A percentile compares a stretch with the other conserved stretches of the same genome.
phyloP scores from a whole-genome alignment of 2,888 invertebrate species.

The Cheilosia urbana region DNA sequence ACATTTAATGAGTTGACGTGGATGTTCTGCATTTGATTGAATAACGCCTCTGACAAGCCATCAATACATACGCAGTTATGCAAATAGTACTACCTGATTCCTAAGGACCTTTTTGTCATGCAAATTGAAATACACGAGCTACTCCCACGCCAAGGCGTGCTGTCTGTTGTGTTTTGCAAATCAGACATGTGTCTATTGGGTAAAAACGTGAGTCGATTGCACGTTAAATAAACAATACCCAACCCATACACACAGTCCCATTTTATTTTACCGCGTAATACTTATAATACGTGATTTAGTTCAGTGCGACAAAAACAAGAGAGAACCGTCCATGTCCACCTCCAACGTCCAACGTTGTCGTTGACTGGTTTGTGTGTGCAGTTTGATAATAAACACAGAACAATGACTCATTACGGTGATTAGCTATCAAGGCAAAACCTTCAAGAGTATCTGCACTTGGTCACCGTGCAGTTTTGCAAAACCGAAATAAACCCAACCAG shows the following conservation, averaged over 20 bases:
- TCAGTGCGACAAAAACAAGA: conserved; percentile 42
- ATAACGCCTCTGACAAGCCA: neutral
- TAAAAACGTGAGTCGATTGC: conserved; percentile 47
- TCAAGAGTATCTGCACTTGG: conserved; percentile 35
- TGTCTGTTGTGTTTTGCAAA: neutral
- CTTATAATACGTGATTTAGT: conserved; percentile 36
- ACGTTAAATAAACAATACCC: conserved; percentile 8
- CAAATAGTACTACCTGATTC: neutral
- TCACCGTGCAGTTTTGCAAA: conserved; percentile 4
- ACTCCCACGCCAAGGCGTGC: neutral
- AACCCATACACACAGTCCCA: neutral
- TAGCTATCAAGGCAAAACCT: conserved; percentile 62
- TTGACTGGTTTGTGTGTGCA: conserved; percentile 11
- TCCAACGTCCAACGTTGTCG: neutral
- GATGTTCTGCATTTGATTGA: conserved; percentile 2
- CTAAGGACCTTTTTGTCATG: conserved; percentile 37
- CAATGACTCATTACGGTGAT: conserved; percentile 65
- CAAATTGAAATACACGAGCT: conserved; percentile 21
- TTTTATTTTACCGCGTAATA: conserved; percentile 55
- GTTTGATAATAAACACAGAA: conserved; percentile 52
- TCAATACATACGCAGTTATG: neutral
- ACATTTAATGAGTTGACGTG: neutral
- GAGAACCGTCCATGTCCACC: conserved; percentile 3
- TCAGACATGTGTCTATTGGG: conserved; percentile 46
- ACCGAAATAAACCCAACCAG: neutral